Conservation (phyloP, 2,797 vertebrate genomes). For the Cryptoprocta ferox region DNA sequence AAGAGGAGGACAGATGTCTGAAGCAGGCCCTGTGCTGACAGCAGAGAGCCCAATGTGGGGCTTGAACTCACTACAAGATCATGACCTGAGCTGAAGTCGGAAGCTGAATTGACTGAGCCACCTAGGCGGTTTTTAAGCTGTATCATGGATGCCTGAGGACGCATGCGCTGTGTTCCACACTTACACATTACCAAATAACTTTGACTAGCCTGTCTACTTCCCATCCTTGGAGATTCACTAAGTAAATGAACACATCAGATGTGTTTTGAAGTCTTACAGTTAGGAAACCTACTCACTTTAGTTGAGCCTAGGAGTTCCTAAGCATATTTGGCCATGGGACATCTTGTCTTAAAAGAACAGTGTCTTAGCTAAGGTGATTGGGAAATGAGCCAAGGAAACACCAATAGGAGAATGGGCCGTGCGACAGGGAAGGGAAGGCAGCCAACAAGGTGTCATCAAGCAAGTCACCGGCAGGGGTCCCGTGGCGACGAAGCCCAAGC, state of each 20-base stretch:
- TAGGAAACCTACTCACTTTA: background rate
- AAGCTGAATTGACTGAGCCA: no score
- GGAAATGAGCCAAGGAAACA: background rate
- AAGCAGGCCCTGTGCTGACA: no score
- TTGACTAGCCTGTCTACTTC: background rate
- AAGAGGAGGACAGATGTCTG: no score
- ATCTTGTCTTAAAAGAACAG: background rate
- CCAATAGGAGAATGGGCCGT: background rate
- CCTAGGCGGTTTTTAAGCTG: background rate
- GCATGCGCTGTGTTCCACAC: accelerated
- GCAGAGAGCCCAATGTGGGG: no score
- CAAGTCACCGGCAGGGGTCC: accelerated
- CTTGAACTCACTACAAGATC: no score
- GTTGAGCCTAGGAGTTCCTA: background rate
- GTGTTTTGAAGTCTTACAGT: background rate
- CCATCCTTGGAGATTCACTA: background rate
- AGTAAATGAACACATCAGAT: background rate
- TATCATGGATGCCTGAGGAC: accelerated
- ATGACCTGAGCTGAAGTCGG: no score
- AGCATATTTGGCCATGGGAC: background rate
- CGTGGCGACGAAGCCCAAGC: background rate
- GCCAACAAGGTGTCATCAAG: no score
- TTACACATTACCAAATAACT: background rate
- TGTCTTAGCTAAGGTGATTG: background rate
- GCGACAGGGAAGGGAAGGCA: background rate